These are phyloP conservation scores for Hirundo rustica DNA, from an alignment of 2,797 vertebrate genomes.

Conservation along the genomic window DNA sequence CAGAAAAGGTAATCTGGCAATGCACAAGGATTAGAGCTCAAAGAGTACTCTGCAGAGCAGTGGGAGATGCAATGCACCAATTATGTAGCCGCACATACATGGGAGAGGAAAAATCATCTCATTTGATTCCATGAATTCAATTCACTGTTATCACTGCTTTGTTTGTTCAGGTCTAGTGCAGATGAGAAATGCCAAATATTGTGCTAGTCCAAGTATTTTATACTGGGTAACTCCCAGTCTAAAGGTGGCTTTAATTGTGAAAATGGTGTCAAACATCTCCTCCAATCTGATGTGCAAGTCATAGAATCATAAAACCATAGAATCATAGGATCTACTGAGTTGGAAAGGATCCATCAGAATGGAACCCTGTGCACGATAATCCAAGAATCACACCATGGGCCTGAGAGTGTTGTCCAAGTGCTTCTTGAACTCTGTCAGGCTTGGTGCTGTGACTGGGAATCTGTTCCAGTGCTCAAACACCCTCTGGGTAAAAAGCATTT, in stretches of 20 bases:
- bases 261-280: background rate
- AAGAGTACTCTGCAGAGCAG: background rate
- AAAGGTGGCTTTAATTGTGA: background rate
- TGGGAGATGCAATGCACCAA: background rate
- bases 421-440: background rate
- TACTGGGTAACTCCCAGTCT: background rate
- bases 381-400: background rate
- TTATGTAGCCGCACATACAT: background rate
- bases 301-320: background rate
- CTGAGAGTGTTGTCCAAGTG: background rate
- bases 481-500: background rate
- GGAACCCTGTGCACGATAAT: accelerated
- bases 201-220: background rate
- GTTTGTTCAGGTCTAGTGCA: background rate
- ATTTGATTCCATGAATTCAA: background rate
- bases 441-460: background rate
- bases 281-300: background rate
- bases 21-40: background rate
- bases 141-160: background rate
- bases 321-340: background rate
- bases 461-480: background rate
- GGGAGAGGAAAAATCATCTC: background rate
- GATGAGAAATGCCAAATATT: background rate
- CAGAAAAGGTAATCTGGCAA: background rate
- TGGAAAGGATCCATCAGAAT: background rate